Evolutionary conservation across 2,797 vertebrate species (phyloP), one percentile per base, ranked within the genome.

Genomic region (Propithecus deckenii): DNA sequence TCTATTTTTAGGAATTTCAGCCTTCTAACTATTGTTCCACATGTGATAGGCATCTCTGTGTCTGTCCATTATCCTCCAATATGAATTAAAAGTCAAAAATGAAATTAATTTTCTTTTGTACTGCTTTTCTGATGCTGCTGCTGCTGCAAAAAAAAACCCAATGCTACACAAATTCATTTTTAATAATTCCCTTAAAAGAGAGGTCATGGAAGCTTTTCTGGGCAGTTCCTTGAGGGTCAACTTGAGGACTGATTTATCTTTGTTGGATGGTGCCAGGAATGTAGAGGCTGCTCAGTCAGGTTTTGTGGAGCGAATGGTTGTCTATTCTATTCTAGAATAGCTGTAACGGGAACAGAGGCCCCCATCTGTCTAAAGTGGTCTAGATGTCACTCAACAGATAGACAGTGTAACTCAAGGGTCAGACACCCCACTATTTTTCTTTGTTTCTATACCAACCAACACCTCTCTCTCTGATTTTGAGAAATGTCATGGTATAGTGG

Each of bases 1-100:
- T 15, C 76, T 83, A 69, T 81, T 81, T 93, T 93, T 76, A 93
- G 85, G 25, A 93, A 78, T 48, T 86, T 95, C 79, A 65, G 65
- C 48, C 90, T 95, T 76, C 50, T 67, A 43, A 57, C 30, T 81
- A 6, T 79, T 50, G 61, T 69, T 89, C 59, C 59, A 30, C 25
- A 7, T 50, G 8, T 5, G 43, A 95, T 48, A 72, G 61, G 83
- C 61, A 81, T 43, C 15, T 75, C 7, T 55, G 35, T 79, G 78
- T 18, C 81, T 93, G 13, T n/a, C 8, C 35, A 22, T 46, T 65
- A 74, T 91, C 67, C 50, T 96, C 5, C 78, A 59, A 48, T 63
- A 13, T 63, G 72, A 96, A 76, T 95, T 86, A 84, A 69, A 52
- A 67, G n/a, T 35, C 20, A 11, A 48, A 92, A 84, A 69, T 69